Evolutionary conservation across 2,888 invertebrate species (phyloP).

Genomic region (Crioceris asparagi): DNA sequence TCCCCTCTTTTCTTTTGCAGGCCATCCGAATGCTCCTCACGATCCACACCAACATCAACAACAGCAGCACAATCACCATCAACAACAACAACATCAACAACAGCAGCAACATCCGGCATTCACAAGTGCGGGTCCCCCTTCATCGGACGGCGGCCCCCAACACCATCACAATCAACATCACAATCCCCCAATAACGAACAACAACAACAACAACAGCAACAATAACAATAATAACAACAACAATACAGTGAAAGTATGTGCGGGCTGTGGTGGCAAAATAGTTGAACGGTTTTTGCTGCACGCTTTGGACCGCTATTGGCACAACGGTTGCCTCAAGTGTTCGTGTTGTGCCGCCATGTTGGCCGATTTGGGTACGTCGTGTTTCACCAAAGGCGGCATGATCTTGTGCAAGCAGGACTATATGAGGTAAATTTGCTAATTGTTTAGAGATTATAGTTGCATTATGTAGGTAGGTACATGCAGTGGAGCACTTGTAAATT

Average conservation of each 20-base stretch:
- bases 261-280: conserved; percentile 86
- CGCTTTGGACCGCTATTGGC: conserved; percentile 92
- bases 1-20: conserved; percentile 20
- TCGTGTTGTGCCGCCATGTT: conserved; percentile 80
- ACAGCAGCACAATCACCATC: conserved; percentile 17
- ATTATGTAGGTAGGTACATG: too few relatives aligned
- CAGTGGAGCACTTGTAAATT: too few relatives aligned
- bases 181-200: conserved; percentile 39
- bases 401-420: conserved; percentile 94
- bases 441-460: too few relatives aligned
- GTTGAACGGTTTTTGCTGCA: conserved; percentile 84
- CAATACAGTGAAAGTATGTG: conserved; percentile 65
- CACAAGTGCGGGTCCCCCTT: conserved; percentile 37
- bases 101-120: conserved; percentile 40
- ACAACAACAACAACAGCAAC: conserved; percentile 40
- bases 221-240: conserved; percentile 44
- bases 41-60: conserved; percentile 36
- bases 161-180: conserved; percentile 48
- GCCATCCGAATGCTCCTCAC: conserved; percentile 36
- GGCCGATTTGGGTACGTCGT: conserved; percentile 84
- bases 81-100: conserved; percentile 39
- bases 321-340: conserved; percentile 91
- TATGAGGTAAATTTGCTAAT: conserved; percentile 64
- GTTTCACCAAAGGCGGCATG: conserved; percentile 88
- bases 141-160: conserved; percentile 38